Percentiles rank a stretch among this genome's conserved stretches.
Evolutionary conservation across 2,113 vertebrate species (phyloP).

Genomic region (Oostethus manadensis): DNA sequence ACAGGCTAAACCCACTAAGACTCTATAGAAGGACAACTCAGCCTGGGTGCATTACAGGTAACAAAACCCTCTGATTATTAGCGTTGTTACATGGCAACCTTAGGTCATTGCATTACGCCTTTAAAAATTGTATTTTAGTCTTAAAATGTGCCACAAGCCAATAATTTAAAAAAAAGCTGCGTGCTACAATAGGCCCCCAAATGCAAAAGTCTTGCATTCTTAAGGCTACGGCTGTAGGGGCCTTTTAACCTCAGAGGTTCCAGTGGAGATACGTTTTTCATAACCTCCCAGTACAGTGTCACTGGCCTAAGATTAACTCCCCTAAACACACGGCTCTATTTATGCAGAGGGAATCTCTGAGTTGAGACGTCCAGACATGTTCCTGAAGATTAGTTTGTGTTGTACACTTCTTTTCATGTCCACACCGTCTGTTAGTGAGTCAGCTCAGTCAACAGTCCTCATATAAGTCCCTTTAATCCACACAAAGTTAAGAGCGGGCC

Average conservation of each 20-base stretch:
- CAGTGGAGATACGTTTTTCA: slow-evolving; percentile 11
- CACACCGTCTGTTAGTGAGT: slow-evolving; percentile 10
- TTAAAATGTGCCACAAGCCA: too few species aligned
- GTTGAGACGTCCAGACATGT: slow-evolving; percentile 20
- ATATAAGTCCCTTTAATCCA: not conserved
- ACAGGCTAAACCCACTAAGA: too few species aligned
- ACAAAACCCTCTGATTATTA: too few species aligned
- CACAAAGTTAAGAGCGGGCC: not conserved
- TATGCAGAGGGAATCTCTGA: slow-evolving; percentile 19
- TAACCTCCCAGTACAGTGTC: slow-evolving; percentile 11
- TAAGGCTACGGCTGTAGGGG: too few species aligned
- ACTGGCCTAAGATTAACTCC: slow-evolving; percentile 30
- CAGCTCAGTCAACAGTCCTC: not conserved
- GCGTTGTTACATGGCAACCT: too few species aligned
- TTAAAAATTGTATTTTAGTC: too few species aligned
- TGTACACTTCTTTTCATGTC: slow-evolving; percentile 9
- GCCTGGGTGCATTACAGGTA: too few species aligned
- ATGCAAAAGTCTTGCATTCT: not conserved
- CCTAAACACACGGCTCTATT: slow-evolving; percentile 9
- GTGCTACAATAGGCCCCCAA: too few species aligned
- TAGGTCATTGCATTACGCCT: too few species aligned
- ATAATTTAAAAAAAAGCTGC: too few species aligned
- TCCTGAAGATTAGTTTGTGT: slow-evolving; percentile 22
- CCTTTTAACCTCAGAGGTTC: not conserved
- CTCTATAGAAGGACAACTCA: too few species aligned